Percentiles rank a stretch among this genome's conserved stretches.
These are phyloP conservation scores for Ganaspis brasiliensis DNA, from an alignment of 2,888 invertebrate genomes.

Conservation along the genomic window DNA sequence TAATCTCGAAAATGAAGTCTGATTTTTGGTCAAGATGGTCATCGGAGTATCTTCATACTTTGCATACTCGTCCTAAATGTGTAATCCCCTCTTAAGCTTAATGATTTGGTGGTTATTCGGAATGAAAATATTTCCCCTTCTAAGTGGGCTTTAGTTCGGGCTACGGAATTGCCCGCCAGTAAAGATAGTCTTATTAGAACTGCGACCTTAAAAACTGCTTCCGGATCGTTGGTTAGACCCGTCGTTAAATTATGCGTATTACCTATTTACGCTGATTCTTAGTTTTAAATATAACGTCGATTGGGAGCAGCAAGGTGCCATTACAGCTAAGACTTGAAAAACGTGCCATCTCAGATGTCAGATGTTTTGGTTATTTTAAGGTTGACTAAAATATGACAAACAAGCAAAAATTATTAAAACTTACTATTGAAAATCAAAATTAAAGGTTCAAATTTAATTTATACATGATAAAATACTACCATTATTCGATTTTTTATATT, in stretches of 20 bases:
- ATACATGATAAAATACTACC: too few species aligned
- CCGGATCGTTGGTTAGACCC: neutral
- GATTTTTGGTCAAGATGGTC: neutral
- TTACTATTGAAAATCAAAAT: too few species aligned
- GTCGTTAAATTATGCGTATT: neutral
- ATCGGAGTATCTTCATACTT: neutral
- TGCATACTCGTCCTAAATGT: neutral
- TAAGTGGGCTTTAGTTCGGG: neutral
- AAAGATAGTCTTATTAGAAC: neutral
- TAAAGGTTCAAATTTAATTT: too few species aligned
- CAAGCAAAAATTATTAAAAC: too few species aligned
- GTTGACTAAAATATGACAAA: too few species aligned
- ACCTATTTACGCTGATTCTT: too few species aligned
- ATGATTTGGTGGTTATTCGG: neutral
- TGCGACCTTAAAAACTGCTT: neutral
- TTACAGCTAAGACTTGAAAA: too few species aligned
- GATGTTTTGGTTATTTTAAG: too few species aligned
- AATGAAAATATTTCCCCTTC: conserved; percentile 1
- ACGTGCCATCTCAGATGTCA: too few species aligned
- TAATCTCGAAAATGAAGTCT: neutral
- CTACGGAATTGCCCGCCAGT: neutral
- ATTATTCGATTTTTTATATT: too few species aligned
- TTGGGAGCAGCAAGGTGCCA: too few species aligned
- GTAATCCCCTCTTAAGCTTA: neutral
- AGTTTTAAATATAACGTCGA: too few species aligned